Base-by-base conservation (phyloP, 2,888 invertebrate genomes). In the Lasioglossum leucozonium region DNA sequence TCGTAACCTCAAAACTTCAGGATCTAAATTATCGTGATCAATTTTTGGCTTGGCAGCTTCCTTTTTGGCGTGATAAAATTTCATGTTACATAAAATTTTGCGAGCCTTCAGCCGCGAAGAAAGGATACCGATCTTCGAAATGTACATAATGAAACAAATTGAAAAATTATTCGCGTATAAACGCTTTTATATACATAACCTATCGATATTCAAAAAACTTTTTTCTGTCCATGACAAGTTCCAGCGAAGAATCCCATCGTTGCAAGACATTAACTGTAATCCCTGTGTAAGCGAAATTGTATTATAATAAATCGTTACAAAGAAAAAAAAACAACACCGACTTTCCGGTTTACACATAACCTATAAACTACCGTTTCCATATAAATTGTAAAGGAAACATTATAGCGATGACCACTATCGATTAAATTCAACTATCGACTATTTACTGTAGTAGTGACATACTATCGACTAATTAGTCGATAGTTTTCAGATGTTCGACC, bases 1-100 rank as follows among this genome's bases (percentile, higher is more conserved):
- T 81, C 93, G 92, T 13, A 95, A 82, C 44, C 94, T 91, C 34
- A 92, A 74, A 5, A 95, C 85, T 73, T 69, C 88, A 3, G 90
- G 88, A 73, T 90, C 92, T 18, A 30, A 5, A 1, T 75, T 2
- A 3, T 18, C 18, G 1, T 16, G 13, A 0, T 2, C 6, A 30
- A 8, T 8, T 1, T 26, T 30, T 13, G 44, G 34, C 22, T 26
- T 1, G 0, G 11, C 37, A 72, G 13, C 10, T 4, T 8, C 62
- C 11, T 37, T 26, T 16, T 42, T 0, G 13, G 55, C 10, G 2
- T 40, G 26, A 0, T 16, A 13, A 1, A 47, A 34, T 42, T 26
- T 22, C 1, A n/a, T n/a, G 13, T 26, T 67, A 8, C 44, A 4
- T 1, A 16, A 3, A 1, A 44, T 22, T 16, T 13, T 18, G 4